Percentiles rank a stretch among this genome's conserved stretches.
Conservation (phyloP, 2,797 vertebrate genomes). For the Thripadectes ignobilis region DNA sequence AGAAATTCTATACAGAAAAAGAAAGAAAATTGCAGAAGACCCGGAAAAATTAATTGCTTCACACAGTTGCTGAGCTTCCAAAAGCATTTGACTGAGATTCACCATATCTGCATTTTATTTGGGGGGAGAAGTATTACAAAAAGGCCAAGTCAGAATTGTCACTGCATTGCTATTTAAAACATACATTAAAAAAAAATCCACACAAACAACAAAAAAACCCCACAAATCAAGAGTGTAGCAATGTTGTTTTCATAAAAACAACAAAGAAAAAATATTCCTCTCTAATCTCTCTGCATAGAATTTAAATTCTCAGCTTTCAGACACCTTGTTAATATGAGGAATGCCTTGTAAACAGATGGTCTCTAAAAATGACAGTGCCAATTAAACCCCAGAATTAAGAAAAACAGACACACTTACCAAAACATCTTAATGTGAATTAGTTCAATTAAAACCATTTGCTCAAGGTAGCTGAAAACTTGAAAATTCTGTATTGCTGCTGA, state of each 20-base stretch:
- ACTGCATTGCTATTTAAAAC: background rate
- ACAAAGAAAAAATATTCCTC: background rate
- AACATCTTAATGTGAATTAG: slow-evolving; percentile 14
- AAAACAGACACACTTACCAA: slow-evolving; percentile 3
- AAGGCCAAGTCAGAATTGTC: background rate
- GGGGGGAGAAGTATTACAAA: background rate
- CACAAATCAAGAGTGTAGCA: background rate
- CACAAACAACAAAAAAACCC: background rate
- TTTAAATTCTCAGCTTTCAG: background rate
- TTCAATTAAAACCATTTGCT: slow-evolving; percentile 48
- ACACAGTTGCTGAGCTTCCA: background rate
- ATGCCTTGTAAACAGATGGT: slow-evolving; percentile 25
- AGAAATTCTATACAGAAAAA: background rate
- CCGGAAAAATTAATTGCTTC: background rate
- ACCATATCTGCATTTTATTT: background rate
- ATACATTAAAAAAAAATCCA: background rate
- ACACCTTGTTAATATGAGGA: background rate
- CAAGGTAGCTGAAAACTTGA: slow-evolving; percentile 23
- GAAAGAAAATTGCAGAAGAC: background rate
- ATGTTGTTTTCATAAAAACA: background rate
- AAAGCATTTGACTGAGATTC: background rate
- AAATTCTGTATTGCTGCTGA: background rate
- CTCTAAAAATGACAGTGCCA: slow-evolving; percentile 30
- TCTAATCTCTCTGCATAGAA: background rate
- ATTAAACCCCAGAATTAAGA: slow-evolving; percentile 13